Base-by-base conservation (phyloP, 2,888 invertebrate species). In the Heliconius hortense region DNA sequence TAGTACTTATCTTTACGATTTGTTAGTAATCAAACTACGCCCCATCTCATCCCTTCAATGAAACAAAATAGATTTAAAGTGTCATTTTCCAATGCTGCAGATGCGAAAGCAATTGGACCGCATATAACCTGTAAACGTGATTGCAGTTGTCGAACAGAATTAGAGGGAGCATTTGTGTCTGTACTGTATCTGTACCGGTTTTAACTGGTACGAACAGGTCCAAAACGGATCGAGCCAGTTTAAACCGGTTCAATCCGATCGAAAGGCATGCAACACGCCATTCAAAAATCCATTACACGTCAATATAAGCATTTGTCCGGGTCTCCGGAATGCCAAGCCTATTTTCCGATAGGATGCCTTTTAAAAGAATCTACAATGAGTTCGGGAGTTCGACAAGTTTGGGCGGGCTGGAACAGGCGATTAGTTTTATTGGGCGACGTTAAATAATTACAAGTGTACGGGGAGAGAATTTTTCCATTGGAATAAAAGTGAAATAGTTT, bases 261-360 rank as follows among this genome's bases (percentile, higher is more conserved):
- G 87, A 87, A 86, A 84, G 85, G 86, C 83, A 72, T 76, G 85
- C 87, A 88, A 89, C 83, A 87, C 86, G 83, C 84, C 81, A 84
- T 89, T 90, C 88, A 88, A 89, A 89, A 90, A 89, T 87, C 90
- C 84, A 92, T 92, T 92, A 90, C 90, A 90, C 92, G 92, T 92
- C 91, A 91, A 91, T 92, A 89, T 90, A 88, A 86, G 85, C 91
- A 90, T 89, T 90, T 85, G 86, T 85, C 87, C 84, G 85, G 74
- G 56, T 48, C 70, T 53, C 60, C 72, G 77, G 72, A 66, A 77
- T 77, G 69, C 78, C 53, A 76, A n/a, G 62, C 74, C 77, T 66
- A 79, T 79, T 79, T 79, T 79, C 77, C 78, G 74, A 77, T 67
- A 77, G 72, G 78, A 67, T 79, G 78, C 72, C 75, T 76, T 74